These are phyloP conservation scores for Caenorhabditis inopinata DNA, from an alignment of 1,140 invertebrate genomes.

Conservation along the genomic window DNA sequence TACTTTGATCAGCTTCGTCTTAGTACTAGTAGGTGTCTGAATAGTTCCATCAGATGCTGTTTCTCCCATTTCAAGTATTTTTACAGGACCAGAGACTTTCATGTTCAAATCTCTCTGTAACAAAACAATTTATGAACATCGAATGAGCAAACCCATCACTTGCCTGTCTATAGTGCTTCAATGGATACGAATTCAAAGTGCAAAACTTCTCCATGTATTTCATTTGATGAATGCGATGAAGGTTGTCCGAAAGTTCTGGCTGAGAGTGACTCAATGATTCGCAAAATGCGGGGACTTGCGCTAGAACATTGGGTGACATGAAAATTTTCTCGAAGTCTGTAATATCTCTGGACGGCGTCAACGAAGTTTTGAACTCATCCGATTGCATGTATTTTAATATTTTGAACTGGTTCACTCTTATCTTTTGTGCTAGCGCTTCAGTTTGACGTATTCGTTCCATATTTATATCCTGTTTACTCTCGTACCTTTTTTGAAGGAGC, in stretches of 20 bases:
- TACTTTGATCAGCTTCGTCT: neutral
- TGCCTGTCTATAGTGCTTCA: neutral
- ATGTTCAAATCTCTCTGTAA: no score
- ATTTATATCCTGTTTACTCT: no score
- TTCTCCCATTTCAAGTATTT: no score
- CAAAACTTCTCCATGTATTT: neutral
- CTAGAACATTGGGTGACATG: neutral
- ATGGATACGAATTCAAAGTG: no score
- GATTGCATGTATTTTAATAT: neutral
- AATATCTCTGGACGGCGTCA: neutral
- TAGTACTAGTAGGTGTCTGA: neutral
- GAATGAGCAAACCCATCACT: neutral
- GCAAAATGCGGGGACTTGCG: neutral
- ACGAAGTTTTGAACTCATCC: neutral
- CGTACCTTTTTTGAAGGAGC: no score
- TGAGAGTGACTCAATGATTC: neutral
- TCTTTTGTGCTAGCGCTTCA: neutral
- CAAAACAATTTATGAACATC: no score
- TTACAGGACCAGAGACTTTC: no score
- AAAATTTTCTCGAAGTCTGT: neutral
- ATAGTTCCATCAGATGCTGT: no score
- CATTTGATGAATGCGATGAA: neutral
- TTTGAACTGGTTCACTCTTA: neutral
- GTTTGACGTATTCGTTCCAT: neutral
- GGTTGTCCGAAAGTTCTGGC: neutral